Evolutionary conservation across 2,113 vertebrate species (phyloP), one percentile per base, ranked within the genome.

Genomic region (Platichthys flesus): DNA sequence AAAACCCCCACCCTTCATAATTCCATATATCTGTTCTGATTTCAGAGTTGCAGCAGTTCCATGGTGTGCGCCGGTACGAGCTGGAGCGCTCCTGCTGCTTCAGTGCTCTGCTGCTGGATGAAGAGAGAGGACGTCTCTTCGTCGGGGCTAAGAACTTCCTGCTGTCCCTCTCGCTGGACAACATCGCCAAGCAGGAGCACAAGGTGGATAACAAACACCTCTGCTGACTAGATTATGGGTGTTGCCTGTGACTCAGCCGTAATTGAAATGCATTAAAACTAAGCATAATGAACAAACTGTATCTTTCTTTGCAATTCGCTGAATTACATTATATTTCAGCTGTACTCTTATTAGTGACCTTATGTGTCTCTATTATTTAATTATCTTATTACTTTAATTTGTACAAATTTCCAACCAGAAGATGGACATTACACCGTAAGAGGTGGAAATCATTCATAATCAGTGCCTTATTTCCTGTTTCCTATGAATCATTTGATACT

Each of bases 31-130:
- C 7, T 73, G 26, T 67, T 14, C 31, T 4, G 9, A 35, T 37
- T 84, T 15, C 90, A 99, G 98, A 99, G 74, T 89, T 99, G 76
- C 94, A 91, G 91, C 92, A 95, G 88, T 95, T 93, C 69, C 96
- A 97, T 0, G 95, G 96, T 0, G 95, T 99, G 35, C 94, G 91
- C 14, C 94, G 94, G 4, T 99, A 95, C 31, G 89, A 95, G 10
- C 88, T 97, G 83, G 96, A 97, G 23, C 96, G 96, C 0, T 97
- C 97, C 0, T 99, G 97, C 92, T 99, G 96, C 89, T 99, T 97
- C 0, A 95, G 96, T 28, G 90, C 95, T 12, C 90, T 99, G 90
- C 92, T 99, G 69, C 79, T 98, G 91, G 98, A 99, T 0, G 98
- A 99, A 88, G 98, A 99, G 75, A 91, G 97, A 0, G 96, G 98